These are phyloP conservation scores for Ypsolopha scabrella DNA, from an alignment of 2,888 invertebrate species.

Conservation along the genomic window DNA sequence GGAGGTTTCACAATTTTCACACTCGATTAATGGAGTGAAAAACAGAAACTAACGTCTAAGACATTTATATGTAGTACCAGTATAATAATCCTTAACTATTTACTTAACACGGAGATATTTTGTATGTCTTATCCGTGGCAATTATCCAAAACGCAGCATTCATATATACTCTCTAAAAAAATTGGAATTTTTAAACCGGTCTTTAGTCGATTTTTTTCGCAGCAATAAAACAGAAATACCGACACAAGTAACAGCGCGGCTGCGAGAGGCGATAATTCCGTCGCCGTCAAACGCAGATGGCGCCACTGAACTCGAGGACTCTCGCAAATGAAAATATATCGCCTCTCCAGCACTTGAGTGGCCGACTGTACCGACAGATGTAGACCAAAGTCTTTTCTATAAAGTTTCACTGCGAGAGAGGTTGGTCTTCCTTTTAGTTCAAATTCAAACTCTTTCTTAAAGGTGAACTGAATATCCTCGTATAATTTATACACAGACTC, in stretches of 20 bases:
- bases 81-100: not conserved
- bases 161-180: not conserved
- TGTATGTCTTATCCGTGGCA: no score
- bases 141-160: not conserved
- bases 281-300: conserved; percentile 48
- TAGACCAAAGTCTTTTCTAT: no score
- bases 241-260: conserved; percentile 17
- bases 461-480: no score
- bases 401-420: no score
- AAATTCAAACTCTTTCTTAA: no score
- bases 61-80: not conserved
- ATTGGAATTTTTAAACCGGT: not conserved
- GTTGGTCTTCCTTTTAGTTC: no score
- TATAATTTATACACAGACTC: no score
- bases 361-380: not conserved
- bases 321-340: conserved; percentile 42
- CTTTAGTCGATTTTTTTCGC: conserved; percentile 8
- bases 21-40: not conserved
- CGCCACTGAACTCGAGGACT: conserved; percentile 27
- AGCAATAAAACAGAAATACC: conserved; percentile 37
- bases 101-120: not conserved
- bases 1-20: no score
- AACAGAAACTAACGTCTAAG: not conserved
- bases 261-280: conserved; percentile 48
- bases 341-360: conserved; percentile 35